These are phyloP conservation scores for Etia nguti DNA, from an alignment of 2,113 vertebrate genomes.

Conservation along the genomic window DNA sequence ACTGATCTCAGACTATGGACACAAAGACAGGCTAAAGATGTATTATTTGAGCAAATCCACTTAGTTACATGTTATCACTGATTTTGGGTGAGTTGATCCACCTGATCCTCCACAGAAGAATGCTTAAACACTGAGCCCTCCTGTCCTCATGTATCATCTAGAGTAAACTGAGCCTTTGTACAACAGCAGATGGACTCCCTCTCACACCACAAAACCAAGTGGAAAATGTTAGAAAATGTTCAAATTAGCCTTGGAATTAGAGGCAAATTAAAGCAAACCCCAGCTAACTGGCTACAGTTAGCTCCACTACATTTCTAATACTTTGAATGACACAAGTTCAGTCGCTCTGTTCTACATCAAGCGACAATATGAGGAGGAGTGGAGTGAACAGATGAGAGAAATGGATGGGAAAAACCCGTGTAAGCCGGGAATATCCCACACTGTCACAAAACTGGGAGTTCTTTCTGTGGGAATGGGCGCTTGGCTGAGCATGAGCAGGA, in stretches of 20 bases:
- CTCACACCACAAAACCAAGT: not conserved
- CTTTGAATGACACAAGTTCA: not conserved
- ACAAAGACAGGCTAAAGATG: not conserved
- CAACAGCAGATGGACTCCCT: not conserved
- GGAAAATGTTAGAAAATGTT: not conserved
- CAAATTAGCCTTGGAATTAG: not conserved
- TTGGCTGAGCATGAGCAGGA: not conserved
- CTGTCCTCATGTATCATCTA: not conserved
- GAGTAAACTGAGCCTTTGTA: not conserved
- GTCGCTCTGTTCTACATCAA: not conserved
- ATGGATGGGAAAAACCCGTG: accelerated
- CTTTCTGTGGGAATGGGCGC: not conserved
- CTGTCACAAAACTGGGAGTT: not conserved
- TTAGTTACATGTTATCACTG: not conserved
- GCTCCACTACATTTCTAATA: not conserved
- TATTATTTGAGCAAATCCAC: not conserved
- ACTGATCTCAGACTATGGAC: not conserved
- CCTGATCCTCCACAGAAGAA: not conserved
- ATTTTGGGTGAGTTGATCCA: not conserved
- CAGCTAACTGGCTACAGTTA: not conserved
- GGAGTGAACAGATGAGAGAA: not conserved
- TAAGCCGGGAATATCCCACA: not conserved
- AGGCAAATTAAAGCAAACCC: not conserved
- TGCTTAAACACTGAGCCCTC: not conserved
- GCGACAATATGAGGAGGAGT: not conserved